Evolutionary conservation across 2,888 invertebrate genomes (phyloP).

Genomic region (Cylloceria caligata): DNA sequence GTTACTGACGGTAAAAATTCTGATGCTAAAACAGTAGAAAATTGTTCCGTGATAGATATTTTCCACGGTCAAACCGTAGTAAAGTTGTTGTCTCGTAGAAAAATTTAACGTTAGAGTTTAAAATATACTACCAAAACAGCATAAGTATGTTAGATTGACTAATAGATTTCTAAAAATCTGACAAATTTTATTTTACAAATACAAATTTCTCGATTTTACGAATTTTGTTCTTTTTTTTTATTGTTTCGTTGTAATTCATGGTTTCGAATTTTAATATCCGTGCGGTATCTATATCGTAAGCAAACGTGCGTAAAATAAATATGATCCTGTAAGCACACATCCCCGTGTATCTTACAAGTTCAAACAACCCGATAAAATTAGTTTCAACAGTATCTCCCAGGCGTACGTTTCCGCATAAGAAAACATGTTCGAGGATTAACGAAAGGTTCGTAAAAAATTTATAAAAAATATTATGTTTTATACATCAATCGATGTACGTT

Average conservation of each 20-base stretch:
- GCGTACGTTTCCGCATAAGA: background rate
- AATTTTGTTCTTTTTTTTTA: background rate
- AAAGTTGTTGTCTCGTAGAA: no score
- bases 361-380: background rate
- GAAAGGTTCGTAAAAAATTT: background rate
- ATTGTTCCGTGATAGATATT: no score
- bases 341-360: background rate
- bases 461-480: background rate
- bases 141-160: background rate
- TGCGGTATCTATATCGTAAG: background rate
- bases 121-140: no score
- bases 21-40: no score
- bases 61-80: no score
- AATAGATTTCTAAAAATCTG: background rate
- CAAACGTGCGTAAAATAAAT: background rate
- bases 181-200: background rate
- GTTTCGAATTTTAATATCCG: background rate
- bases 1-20: no score
- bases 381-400: background rate
- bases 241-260: no score
- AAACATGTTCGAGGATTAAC: background rate
- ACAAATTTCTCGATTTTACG: background rate
- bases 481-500: background rate
- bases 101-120: no score
- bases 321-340: background rate